These are phyloP conservation scores for Neofelis nebulosa DNA, from an alignment of 2,113 vertebrate genomes.

Conservation along the genomic window DNA sequence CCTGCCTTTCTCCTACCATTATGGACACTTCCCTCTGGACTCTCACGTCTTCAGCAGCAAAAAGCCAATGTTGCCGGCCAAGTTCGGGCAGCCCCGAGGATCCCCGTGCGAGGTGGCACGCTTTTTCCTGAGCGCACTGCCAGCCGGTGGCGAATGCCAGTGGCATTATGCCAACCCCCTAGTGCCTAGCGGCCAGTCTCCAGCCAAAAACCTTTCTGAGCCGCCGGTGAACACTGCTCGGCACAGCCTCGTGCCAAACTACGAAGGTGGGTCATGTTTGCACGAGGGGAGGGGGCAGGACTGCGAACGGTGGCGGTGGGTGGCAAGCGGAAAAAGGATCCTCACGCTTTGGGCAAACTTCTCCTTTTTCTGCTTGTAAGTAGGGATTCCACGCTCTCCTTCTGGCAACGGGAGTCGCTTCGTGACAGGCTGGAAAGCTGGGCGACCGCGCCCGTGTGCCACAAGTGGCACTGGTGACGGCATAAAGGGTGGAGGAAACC, in stretches of 20 bases:
- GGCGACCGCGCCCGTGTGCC: fast-evolving
- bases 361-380: not conserved
- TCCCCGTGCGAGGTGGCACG: constrained; percentile 87
- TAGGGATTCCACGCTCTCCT: fast-evolving
- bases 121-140: constrained; percentile 88
- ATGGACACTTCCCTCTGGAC: constrained; percentile 87
- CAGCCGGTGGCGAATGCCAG: constrained; percentile 86
- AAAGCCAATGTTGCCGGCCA: constrained; percentile 85
- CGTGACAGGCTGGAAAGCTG: fast-evolving
- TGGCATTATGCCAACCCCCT: constrained; percentile 89
- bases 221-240: constrained; percentile 80
- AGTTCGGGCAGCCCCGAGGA: constrained; percentile 85
- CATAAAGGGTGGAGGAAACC: fast-evolving
- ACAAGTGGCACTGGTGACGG: fast-evolving
- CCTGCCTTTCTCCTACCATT: constrained; percentile 89
- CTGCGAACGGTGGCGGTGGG: fast-evolving
- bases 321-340: not conserved
- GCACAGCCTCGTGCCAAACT: constrained; percentile 83
- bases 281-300: fast-evolving
- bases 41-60: constrained; percentile 85
- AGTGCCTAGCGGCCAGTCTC: constrained; percentile 79
- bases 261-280: constrained; percentile 87
- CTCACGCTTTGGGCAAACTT: not conserved
- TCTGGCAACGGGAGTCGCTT: fast-evolving
- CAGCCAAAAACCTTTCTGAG: constrained; percentile 83